A percentile compares a stretch with the other conserved stretches of the same genome.
Evolutionary conservation across 2,797 vertebrate genomes (phyloP).

Genomic region (Anguilla pacifica): DNA sequence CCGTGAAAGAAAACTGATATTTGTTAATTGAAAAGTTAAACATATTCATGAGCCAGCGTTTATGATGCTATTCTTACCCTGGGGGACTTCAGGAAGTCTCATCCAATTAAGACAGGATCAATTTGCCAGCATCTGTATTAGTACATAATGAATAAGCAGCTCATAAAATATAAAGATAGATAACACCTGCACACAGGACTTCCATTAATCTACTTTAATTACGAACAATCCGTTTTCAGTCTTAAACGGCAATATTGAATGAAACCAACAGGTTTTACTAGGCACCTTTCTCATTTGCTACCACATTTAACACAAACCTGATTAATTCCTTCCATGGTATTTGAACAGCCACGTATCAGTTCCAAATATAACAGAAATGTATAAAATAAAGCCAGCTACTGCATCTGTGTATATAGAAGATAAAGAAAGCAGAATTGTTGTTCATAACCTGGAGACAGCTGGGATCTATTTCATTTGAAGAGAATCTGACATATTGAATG

Average conservation of each 20-base stretch:
- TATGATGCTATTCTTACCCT: not conserved
- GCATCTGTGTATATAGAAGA: not conserved
- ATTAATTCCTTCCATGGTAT: not conserved
- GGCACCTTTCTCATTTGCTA: not conserved
- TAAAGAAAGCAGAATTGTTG: not conserved
- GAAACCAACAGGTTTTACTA: not conserved
- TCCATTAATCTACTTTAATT: not conserved
- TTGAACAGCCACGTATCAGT: not conserved
- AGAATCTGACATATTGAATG: not conserved
- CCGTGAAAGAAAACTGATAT: not conserved
- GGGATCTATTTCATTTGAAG: not conserved
- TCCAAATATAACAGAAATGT: not conserved
- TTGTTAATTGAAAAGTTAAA: not conserved
- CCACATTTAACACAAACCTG: not conserved
- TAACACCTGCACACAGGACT: not conserved
- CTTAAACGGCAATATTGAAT: not conserved
- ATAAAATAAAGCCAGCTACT: not conserved
- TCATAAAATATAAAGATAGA: not conserved
- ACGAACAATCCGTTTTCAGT: not conserved
- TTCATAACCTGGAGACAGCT: not conserved
- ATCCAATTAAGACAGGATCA: constrained; percentile 17
- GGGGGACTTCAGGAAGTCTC: not conserved
- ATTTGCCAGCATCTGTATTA: constrained; percentile 16
- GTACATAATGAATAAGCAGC: not conserved
- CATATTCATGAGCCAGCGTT: not conserved